Percentiles rank a stretch among this genome's conserved stretches.
These are phyloP conservation scores for Biston betularia DNA, from an alignment of 2,888 invertebrate species.

Conservation along the genomic window DNA sequence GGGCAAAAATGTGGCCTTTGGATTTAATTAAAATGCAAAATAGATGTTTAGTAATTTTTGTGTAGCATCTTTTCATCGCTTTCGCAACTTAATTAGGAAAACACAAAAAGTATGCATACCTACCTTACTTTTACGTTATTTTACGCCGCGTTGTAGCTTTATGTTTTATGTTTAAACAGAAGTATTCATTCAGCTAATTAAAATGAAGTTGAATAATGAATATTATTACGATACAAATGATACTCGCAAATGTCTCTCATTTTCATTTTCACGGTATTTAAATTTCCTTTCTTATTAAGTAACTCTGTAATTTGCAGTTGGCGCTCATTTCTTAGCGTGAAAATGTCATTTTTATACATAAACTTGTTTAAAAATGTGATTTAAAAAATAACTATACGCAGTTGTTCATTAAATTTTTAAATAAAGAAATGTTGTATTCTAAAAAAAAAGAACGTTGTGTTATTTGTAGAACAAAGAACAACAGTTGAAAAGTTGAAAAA, in stretches of 20 bases:
- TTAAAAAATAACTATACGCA: too few relatives aligned
- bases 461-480: too few relatives aligned
- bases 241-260: background rate
- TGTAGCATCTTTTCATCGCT: constrained; percentile 13
- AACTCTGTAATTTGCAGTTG: background rate
- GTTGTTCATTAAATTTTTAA: too few relatives aligned
- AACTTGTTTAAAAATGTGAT: too few relatives aligned
- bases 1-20: constrained; percentile 5
- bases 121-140: background rate
- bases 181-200: background rate
- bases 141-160: background rate
- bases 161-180: background rate
- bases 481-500: too few relatives aligned
- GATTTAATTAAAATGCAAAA: constrained; percentile 30
- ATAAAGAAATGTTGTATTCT: too few relatives aligned
- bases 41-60: constrained; percentile 19
- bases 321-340: background rate
- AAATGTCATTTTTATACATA: background rate
- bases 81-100: constrained; percentile 25
- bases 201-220: background rate
- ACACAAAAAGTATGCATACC: constrained; percentile 3
- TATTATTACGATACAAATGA: background rate
- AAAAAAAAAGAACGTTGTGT: too few relatives aligned
- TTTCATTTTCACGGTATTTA: background rate
- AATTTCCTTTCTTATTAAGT: background rate